Evolutionary conservation across 2,888 invertebrate genomes (phyloP).

Genomic region (Shargacucullia verbasci): DNA sequence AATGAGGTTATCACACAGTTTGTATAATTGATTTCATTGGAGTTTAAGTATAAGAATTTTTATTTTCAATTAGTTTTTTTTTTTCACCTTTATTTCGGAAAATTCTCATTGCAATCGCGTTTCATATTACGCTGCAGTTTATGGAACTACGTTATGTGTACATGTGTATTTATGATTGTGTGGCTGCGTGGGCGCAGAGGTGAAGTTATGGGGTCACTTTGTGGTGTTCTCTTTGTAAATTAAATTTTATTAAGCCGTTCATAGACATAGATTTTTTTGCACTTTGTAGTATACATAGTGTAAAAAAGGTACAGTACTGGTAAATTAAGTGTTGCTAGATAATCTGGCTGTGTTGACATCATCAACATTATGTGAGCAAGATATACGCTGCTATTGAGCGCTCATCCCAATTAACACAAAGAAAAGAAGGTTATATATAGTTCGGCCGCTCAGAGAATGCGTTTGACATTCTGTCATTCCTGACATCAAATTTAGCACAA

Average conservation of each 20-base stretch:
- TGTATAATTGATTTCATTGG: background rate
- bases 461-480: too few species aligned
- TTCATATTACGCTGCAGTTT: slow-evolving; percentile 1
- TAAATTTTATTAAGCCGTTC: background rate
- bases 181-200: background rate
- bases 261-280: too few species aligned
- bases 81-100: background rate
- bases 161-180: background rate
- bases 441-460: too few species aligned
- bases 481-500: too few species aligned
- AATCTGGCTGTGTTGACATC: too few species aligned
- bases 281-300: too few species aligned
- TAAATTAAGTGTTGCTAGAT: too few species aligned
- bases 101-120: background rate
- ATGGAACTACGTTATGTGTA: background rate
- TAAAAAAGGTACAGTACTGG: too few species aligned
- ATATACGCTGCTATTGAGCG: too few species aligned
- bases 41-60: background rate
- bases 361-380: too few species aligned
- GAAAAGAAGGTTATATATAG: too few species aligned
- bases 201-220: background rate
- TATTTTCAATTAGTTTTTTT: background rate
- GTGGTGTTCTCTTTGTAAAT: background rate
- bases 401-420: too few species aligned
- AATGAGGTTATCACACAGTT: slow-evolving; percentile 30